These are phyloP conservation scores for Coregonus ussuriensis DNA, from an alignment of 2,797 vertebrate species.

Conservation along the genomic window DNA sequence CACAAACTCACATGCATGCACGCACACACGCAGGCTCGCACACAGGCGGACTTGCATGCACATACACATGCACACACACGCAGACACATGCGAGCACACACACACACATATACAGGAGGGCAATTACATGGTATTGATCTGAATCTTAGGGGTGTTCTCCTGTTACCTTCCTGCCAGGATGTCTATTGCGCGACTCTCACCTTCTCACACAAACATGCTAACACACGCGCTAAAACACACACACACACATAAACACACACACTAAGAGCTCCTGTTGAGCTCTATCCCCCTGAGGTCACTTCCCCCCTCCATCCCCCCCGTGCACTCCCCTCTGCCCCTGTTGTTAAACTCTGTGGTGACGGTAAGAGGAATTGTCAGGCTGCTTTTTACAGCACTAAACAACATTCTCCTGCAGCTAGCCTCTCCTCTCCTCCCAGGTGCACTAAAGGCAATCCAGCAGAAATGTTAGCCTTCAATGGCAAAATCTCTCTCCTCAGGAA, in stretches of 20 bases:
- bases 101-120: constrained; percentile 28
- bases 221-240: not conserved
- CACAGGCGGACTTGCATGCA: too few relatives aligned
- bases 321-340: constrained; percentile 26
- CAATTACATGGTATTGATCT: constrained; percentile 29
- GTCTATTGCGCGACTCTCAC: not conserved
- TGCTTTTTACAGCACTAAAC: constrained; percentile 43
- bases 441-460: constrained; percentile 52
- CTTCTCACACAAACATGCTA: not conserved
- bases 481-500: constrained; percentile 53
- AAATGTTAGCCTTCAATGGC: constrained; percentile 62
- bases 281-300: constrained; percentile 30
- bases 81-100: constrained; percentile 23
- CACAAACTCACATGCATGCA: not conserved
- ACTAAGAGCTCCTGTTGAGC: constrained; percentile 13
- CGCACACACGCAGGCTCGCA: not conserved
- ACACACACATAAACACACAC: constrained; percentile 12
- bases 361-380: constrained; percentile 30
- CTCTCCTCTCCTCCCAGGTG: constrained; percentile 37
- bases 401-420: constrained; percentile 23
- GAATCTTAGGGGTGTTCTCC: constrained; percentile 3
- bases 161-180: constrained; percentile 16
- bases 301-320: constrained; percentile 23
- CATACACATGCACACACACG: constrained; percentile 13
- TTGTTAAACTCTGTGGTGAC: constrained; percentile 20